Evolutionary conservation across 2,113 vertebrate species (phyloP).

Genomic region (Spizaetus ornatus): DNA sequence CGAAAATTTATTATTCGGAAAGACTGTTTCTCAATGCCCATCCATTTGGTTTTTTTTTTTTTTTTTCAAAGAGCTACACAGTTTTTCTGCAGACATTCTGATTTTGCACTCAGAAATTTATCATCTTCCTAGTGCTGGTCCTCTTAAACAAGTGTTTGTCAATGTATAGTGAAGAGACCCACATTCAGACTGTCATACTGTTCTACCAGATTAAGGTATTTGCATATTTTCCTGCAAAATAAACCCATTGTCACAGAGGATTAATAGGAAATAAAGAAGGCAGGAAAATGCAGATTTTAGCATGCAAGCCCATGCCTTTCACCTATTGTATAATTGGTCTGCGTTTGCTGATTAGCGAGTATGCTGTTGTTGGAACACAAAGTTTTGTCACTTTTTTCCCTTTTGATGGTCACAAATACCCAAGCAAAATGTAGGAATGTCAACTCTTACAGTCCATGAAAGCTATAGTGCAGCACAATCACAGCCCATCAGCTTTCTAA

Average conservation of each 20-base stretch:
- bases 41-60: neutral
- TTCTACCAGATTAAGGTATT: conserved; percentile 56
- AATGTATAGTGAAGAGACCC: neutral
- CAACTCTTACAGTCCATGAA: neutral
- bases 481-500: neutral
- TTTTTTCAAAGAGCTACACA: neutral
- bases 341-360: conserved; percentile 39
- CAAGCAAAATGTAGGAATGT: conserved; percentile 44
- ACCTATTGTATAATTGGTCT: conserved; percentile 45
- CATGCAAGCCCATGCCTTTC: conserved; percentile 2
- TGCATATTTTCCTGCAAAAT: conserved; percentile 59
- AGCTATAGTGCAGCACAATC: neutral
- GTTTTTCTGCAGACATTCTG: neutral
- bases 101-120: conserved; percentile 5
- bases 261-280: conserved; percentile 50
- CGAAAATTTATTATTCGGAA: neutral
- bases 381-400: conserved; percentile 1
- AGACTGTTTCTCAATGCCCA: neutral
- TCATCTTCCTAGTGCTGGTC: neutral
- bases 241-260: conserved; percentile 44
- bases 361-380: conserved; percentile 27
- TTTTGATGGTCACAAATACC: conserved; percentile 23
- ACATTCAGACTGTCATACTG: neutral
- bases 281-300: conserved; percentile 37
- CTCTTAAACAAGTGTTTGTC: conserved; percentile 25